A percentile compares a stretch with the other conserved stretches of the same genome.
phyloP scores from a whole-genome alignment of 2,113 vertebrate species.

The Amblyopsis rosae region DNA sequence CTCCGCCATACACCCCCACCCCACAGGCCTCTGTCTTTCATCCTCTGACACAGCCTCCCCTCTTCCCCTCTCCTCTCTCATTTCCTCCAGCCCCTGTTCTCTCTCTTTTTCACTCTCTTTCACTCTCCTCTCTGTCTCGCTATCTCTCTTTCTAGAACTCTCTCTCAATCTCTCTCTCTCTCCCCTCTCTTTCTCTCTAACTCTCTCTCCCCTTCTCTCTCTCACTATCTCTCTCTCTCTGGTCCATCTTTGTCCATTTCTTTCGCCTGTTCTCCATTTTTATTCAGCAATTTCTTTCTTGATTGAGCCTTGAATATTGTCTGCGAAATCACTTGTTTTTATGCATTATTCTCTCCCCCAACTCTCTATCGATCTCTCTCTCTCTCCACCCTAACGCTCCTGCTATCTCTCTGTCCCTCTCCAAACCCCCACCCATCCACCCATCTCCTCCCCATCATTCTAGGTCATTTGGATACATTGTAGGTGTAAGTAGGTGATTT shows the following conservation, averaged over 20 bases:
- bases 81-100: background rate
- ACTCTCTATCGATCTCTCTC: background rate
- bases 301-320: no score
- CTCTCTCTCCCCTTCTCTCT: slow-evolving; percentile 14
- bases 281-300: no score
- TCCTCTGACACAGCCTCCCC: slow-evolving; percentile 6
- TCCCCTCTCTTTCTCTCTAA: background rate
- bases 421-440: no score
- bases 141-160: slow-evolving; percentile 10
- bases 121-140: slow-evolving; percentile 5
- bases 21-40: slow-evolving; percentile 16
- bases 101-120: background rate
- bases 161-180: slow-evolving; percentile 9
- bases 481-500: background rate
- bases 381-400: no score
- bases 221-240: background rate
- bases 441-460: no score
- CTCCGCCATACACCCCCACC: background rate
- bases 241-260: background rate
- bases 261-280: no score
- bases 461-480: slow-evolving; percentile 1
- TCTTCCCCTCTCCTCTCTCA: background rate
- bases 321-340: background rate
- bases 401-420: background rate
- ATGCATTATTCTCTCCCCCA: background rate